Evolutionary conservation across 2,797 vertebrate species (phyloP), one percentile per base, ranked within the genome.

Genomic region (Danio choprae): DNA sequence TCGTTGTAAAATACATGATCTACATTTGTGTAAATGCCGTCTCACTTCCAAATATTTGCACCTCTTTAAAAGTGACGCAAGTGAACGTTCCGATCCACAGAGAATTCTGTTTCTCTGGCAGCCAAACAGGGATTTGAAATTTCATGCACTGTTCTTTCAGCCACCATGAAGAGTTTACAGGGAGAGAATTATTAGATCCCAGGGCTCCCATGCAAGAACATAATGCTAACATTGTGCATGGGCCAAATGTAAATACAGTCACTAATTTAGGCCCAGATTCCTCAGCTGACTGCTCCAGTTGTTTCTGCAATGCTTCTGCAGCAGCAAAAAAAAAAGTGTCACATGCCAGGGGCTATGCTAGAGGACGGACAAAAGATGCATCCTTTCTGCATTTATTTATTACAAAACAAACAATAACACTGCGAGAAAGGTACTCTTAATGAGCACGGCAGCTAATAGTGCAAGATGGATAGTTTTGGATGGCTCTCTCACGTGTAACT

Each of bases 101-200:
- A 79, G 82, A 60, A 44, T 69, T 77, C 51, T 11, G 73, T 80
- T 80, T 80, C 55, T 68, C 48, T 73, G 36, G 65, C 75, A 79
- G 64, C 16, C 3, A 20, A 58, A 67, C 43, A 22, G 51, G 38
- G 71, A 75, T 83, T 71, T 74, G 18, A 81, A 81, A 71, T 36
- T 70, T 18, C 70, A 51, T 36, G 13, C 38, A 2, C 11, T 2
- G 43, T 46, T 70, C 41, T 64, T 63, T 64, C 70, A 67, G 38
- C 50, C 77, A 80, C 43, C 18, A 9, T 79, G 40, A 82, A 81
- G 77, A 55, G 84, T 87, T 87, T 85, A 87, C 81, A 40, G 22
- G 64, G 50, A 77, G 29, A 69, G 81, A 73, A 56, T 69, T 77
- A 75, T 84, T 74, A 74, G 73, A 73, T 76, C 51, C 75, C 40